Conservation (phyloP, 2,797 vertebrate genomes). For the Anolis apletophallus region DNA sequence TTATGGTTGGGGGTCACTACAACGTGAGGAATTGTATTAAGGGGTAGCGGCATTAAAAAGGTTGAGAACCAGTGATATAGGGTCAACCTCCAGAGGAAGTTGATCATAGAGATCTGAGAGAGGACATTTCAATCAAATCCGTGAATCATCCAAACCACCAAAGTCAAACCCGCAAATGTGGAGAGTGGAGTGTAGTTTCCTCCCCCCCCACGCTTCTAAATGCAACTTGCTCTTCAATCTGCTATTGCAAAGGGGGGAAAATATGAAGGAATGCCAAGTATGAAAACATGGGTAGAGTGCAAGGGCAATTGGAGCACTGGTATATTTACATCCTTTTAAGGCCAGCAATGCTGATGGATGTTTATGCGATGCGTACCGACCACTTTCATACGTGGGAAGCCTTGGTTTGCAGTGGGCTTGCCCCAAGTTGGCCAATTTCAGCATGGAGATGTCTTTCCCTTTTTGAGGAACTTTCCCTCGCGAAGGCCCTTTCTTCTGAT, state of each 20-base stretch:
- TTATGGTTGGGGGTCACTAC: too few species aligned
- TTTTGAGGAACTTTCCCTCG: rapidly evolving
- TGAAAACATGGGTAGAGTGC: background rate
- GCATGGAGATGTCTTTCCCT: background rate
- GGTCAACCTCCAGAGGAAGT: too few species aligned
- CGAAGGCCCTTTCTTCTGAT: rapidly evolving
- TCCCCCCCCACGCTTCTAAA: too few species aligned
- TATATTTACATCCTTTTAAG: background rate
- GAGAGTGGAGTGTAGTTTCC: too few species aligned
- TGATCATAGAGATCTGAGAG: too few species aligned
- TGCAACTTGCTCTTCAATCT: background rate
- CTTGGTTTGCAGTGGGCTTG: background rate
- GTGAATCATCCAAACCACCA: too few species aligned
- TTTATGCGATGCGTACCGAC: background rate
- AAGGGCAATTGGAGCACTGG: rapidly evolving
- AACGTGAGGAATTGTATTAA: too few species aligned
- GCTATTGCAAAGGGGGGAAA: background rate
- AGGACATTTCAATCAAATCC: too few species aligned
- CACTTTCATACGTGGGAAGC: background rate
- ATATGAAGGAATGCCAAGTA: background rate
- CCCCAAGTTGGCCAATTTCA: background rate
- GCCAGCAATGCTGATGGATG: background rate
- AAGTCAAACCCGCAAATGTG: too few species aligned
- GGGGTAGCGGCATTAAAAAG: too few species aligned
- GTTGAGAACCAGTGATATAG: too few species aligned